These are phyloP conservation scores for Neodiprion lecontei DNA, from an alignment of 1,140 invertebrate genomes.

Conservation along the genomic window DNA sequence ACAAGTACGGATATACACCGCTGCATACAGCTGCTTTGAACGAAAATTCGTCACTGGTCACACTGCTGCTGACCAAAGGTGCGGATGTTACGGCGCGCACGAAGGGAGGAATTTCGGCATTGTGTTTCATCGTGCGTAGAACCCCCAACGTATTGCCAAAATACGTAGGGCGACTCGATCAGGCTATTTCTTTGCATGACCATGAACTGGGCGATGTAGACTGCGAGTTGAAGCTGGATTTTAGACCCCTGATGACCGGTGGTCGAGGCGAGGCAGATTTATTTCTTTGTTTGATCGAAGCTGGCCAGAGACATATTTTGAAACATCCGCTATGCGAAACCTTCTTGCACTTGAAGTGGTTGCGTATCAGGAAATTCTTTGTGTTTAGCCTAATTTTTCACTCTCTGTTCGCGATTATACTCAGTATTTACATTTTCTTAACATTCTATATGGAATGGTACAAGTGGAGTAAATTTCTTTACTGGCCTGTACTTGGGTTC, in stretches of 20 bases:
- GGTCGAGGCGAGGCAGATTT: slow-evolving; percentile 74
- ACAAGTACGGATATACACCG: slow-evolving; percentile 80
- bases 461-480: slow-evolving; percentile 66
- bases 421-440: slow-evolving; percentile 72
- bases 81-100: slow-evolving; percentile 83
- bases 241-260: slow-evolving; percentile 71
- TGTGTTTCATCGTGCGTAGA: slow-evolving; percentile 81
- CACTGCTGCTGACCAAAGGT: slow-evolving; percentile 76
- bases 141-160: slow-evolving; percentile 80
- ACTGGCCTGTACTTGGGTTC: slow-evolving; percentile 60
- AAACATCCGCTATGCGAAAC: slow-evolving; percentile 84
- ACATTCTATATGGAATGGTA: slow-evolving; percentile 58
- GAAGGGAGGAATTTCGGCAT: slow-evolving; percentile 78
- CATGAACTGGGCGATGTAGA: slow-evolving; percentile 84
- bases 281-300: slow-evolving; percentile 77
- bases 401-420: slow-evolving; percentile 76
- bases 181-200: slow-evolving; percentile 78
- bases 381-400: slow-evolving; percentile 81
- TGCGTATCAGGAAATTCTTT: slow-evolving; percentile 83
- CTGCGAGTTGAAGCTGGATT: slow-evolving; percentile 81
- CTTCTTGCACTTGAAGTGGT: slow-evolving; percentile 83
- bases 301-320: slow-evolving; percentile 76
- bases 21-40: slow-evolving; percentile 85
- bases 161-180: slow-evolving; percentile 76
- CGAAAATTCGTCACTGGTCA: slow-evolving; percentile 79